Evolutionary conservation across 35 echinoderm and acorn worm genomes (phyloP).

Genomic region (Hemicentrotus pulcherrimus): DNA sequence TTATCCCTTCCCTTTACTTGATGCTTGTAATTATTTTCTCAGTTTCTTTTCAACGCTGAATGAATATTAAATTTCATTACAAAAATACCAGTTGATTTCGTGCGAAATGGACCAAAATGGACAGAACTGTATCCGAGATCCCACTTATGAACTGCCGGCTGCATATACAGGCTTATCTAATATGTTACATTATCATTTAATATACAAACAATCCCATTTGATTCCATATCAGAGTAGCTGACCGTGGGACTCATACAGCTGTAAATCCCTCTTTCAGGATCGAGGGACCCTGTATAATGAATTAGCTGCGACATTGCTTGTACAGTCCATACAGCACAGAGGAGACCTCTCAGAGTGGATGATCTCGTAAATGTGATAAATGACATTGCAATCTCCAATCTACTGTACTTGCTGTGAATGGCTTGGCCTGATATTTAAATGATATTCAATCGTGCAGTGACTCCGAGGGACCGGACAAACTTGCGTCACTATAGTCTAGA

Average conservation of each 20-base stretch:
- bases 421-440: not conserved
- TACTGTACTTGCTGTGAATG: not conserved
- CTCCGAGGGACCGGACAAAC: not conserved
- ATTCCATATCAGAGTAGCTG: not conserved
- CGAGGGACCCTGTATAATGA: not conserved
- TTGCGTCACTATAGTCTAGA: no score
- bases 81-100: no score
- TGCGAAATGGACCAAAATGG: no score
- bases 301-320: not conserved
- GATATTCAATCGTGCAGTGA: constrained; percentile 26
- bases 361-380: not conserved
- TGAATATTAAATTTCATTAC: no score
- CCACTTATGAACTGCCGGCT: no score
- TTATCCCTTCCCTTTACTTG: no score
- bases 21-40: no score
- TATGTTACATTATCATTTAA: no score
- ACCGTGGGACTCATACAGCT: not conserved
- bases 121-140: no score
- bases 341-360: not conserved
- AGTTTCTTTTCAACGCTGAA: no score
- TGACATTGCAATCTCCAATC: constrained; percentile 27
- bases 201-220: not conserved
- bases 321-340: not conserved
- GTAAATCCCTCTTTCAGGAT: not conserved
- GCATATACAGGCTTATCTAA: no score